These are phyloP conservation scores for Poecilia gillii DNA, from an alignment of 2,797 vertebrate species.

Conservation along the genomic window DNA sequence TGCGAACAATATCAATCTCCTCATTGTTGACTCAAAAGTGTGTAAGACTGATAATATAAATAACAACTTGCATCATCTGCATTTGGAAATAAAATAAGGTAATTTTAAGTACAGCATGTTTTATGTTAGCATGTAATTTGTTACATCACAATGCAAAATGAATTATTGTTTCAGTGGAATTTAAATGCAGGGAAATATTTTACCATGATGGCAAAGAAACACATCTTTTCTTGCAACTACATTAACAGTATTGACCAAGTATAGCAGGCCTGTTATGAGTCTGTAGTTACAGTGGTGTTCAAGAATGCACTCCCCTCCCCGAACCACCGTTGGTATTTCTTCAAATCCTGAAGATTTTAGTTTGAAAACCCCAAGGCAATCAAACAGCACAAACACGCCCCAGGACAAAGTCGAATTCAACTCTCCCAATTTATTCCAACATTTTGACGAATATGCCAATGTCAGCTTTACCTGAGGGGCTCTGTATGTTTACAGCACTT, in stretches of 20 bases:
- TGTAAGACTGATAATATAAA: too few relatives aligned
- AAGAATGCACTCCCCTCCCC: neutral
- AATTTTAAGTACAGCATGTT: neutral
- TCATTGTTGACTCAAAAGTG: too few relatives aligned
- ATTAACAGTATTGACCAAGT: neutral
- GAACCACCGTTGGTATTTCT: neutral
- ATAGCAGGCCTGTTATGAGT: neutral
- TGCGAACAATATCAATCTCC: too few relatives aligned
- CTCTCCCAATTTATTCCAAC: neutral
- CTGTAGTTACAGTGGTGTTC: neutral
- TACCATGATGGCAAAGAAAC: neutral
- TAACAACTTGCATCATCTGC: neutral
- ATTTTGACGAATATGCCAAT: constrained; percentile 6
- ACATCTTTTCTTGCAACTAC: neutral
- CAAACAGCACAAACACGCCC: neutral
- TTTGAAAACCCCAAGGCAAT: neutral
- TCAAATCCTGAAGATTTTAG: neutral
- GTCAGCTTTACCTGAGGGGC: constrained; percentile 1
- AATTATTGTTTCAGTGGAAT: neutral
- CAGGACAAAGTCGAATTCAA: neutral
- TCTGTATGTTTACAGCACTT: neutral
- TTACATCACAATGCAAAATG: neutral
- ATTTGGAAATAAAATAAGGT: neutral
- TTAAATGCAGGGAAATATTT: neutral
- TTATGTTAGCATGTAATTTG: neutral